Conservation (phyloP, 2,113 vertebrate genomes). For the Plecotus auritus region DNA sequence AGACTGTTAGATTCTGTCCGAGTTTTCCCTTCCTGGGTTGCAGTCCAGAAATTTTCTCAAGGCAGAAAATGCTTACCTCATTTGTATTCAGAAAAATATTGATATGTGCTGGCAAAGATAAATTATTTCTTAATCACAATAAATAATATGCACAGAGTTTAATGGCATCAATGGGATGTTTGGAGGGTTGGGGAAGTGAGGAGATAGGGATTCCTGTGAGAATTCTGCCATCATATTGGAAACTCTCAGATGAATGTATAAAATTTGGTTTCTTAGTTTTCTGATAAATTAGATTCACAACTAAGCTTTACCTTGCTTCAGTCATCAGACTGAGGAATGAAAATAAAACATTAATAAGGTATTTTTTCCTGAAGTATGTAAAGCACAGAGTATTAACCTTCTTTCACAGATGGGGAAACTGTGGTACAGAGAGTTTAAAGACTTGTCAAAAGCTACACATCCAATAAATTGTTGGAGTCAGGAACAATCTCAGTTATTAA, state of each 20-base stretch:
- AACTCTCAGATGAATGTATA: not conserved
- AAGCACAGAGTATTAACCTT: not conserved
- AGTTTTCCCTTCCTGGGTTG: not conserved
- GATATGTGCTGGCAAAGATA: not conserved
- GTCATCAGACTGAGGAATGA: not conserved
- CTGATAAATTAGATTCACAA: not conserved
- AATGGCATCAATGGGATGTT: not conserved
- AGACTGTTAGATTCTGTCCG: not conserved
- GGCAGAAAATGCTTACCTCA: not conserved
- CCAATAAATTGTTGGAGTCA: not conserved
- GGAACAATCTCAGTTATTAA: not conserved
- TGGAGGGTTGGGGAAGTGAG: fast-evolving
- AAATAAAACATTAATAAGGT: not conserved
- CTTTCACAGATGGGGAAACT: not conserved
- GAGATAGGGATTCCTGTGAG: not conserved
- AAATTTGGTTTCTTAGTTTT: not conserved
- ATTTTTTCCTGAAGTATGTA: not conserved
- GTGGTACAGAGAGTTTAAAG: not conserved
- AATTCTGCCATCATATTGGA: not conserved
- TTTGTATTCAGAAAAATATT: not conserved
- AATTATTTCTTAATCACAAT: not conserved
- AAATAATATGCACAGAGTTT: not conserved
- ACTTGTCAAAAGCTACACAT: not conserved
- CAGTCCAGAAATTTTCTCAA: not conserved
- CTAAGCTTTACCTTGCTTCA: not conserved